phyloP scores from a whole-genome alignment of 2,113 vertebrate species.

The Rhodinocichla rosea region DNA sequence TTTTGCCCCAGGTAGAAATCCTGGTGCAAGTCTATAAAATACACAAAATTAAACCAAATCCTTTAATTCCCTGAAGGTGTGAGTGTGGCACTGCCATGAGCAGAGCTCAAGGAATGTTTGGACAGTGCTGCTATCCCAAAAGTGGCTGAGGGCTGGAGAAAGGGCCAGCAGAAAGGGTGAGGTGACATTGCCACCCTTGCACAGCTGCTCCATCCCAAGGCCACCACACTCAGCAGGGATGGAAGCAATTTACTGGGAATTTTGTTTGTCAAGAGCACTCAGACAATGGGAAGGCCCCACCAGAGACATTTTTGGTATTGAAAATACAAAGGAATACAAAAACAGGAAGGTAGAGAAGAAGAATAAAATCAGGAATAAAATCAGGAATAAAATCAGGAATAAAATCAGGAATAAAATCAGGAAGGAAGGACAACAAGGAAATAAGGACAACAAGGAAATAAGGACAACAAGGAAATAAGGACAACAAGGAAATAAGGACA shows the following conservation, averaged over 20 bases:
- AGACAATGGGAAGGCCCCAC: background rate
- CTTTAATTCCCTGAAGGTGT: background rate
- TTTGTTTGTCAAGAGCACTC: background rate
- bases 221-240: background rate
- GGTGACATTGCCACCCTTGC: background rate
- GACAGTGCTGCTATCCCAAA: background rate
- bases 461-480: too few species aligned
- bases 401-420: background rate
- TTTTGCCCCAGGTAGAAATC: background rate
- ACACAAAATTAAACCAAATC: background rate
- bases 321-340: background rate
- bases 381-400: background rate
- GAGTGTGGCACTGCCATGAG: background rate
- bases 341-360: background rate
- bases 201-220: background rate
- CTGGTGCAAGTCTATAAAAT: background rate
- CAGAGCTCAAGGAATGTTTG: background rate
- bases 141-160: background rate
- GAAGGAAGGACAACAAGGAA: background rate
- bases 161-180: background rate
- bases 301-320: background rate
- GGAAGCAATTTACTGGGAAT: background rate
- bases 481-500: background rate
- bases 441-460: background rate
- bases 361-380: background rate